A percentile compares a stretch with the other conserved stretches of the same genome.
These are phyloP conservation scores for Camponotus vicinus DNA, from an alignment of 1,140 invertebrate species.

Conservation along the genomic window DNA sequence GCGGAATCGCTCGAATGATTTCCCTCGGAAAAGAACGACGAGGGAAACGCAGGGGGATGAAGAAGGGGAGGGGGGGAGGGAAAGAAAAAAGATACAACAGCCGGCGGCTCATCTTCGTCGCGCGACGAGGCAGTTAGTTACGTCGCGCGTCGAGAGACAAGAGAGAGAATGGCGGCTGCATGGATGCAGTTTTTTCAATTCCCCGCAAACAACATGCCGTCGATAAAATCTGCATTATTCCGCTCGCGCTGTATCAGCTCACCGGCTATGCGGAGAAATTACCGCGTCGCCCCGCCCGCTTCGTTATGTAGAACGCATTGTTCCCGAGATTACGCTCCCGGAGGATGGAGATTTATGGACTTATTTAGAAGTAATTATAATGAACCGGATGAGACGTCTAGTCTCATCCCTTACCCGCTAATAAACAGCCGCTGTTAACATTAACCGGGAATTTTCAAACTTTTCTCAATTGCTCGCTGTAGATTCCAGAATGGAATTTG, in stretches of 20 bases:
- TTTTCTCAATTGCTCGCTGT: not conserved
- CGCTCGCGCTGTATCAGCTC: constrained; percentile 33
- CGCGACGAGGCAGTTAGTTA: constrained; percentile 23
- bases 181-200: constrained; percentile 56
- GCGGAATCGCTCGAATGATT: constrained; percentile 62
- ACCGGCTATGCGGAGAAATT: not conserved
- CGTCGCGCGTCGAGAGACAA: not conserved
- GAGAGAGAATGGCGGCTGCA: not conserved
- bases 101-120: not conserved
- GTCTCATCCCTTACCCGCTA: not conserved
- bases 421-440: constrained; percentile 43
- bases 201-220: constrained; percentile 52
- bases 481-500: constrained; percentile 1
- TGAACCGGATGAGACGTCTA: constrained; percentile 1
- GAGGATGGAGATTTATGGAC: constrained; percentile 33
- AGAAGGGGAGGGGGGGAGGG: not conserved
- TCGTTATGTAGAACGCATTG: constrained; percentile 15
- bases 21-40: constrained; percentile 12
- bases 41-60: too few species aligned
- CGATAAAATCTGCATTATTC: constrained; percentile 69
- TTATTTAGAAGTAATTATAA: constrained; percentile 50
- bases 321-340: not conserved
- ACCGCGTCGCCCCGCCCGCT: not conserved
- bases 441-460: constrained; percentile 35
- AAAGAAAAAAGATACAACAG: constrained; percentile 23